A percentile compares a stretch with the other conserved stretches of the same genome.
Conservation (phyloP, 2,113 vertebrate species). For the Saimiri boliviensis region DNA sequence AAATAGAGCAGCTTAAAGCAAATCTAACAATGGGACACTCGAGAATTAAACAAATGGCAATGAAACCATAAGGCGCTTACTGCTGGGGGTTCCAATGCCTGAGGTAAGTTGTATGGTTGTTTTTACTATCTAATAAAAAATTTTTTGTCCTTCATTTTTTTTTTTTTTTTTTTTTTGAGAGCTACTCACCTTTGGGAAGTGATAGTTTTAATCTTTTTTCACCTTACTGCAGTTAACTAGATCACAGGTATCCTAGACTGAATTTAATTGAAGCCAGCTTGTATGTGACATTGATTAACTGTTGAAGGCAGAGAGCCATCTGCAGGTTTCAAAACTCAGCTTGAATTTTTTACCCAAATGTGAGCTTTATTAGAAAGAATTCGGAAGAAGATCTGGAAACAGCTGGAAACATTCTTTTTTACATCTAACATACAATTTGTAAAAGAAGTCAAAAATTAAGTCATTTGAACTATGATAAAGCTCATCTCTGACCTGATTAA, state of each 20-base stretch:
- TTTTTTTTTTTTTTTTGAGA: background rate
- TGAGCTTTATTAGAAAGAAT: slow-evolving; percentile 61
- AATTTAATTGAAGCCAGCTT: slow-evolving; percentile 66
- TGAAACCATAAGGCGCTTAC: background rate
- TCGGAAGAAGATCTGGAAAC: slow-evolving; percentile 57
- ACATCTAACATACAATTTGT: slow-evolving; percentile 50
- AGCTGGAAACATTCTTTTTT: slow-evolving; percentile 52
- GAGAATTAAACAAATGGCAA: background rate
- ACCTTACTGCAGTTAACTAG: slow-evolving; percentile 19
- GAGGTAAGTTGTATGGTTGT: background rate
- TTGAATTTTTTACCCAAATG: slow-evolving; percentile 29
- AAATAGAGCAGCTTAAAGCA: background rate
- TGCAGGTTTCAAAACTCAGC: slow-evolving; percentile 55
- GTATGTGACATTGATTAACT: slow-evolving; percentile 55
- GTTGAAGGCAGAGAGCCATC: slow-evolving; percentile 37
- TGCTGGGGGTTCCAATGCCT: background rate
- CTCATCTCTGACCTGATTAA: slow-evolving; percentile 44
- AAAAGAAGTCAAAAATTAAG: slow-evolving; percentile 45
- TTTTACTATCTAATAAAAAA: background rate
- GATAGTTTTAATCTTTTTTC: background rate
- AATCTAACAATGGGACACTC: background rate
- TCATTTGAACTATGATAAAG: slow-evolving; percentile 27
- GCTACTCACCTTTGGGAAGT: slow-evolving; percentile 19
- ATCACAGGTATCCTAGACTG: slow-evolving; percentile 43
- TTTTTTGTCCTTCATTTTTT: background rate